Percentiles rank a stretch among this genome's conserved stretches.
Conservation (phyloP, 2,113 vertebrate genomes). For the Urocynchramus pylzowi region DNA sequence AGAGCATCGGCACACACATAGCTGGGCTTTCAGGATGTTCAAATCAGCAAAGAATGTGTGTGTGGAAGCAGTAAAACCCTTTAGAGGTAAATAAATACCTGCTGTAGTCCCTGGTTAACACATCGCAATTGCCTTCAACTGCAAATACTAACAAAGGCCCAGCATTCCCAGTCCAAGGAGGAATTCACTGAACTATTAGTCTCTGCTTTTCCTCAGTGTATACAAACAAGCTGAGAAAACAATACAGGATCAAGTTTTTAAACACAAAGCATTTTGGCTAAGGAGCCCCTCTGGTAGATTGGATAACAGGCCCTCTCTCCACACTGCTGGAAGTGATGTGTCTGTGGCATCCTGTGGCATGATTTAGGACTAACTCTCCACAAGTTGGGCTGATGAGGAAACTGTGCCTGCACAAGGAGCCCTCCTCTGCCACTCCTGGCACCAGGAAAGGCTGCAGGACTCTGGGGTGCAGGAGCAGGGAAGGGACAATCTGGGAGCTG, state of each 20-base stretch:
- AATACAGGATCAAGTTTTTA: not conserved
- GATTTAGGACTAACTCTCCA: not conserved
- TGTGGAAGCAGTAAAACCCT: conserved; percentile 49
- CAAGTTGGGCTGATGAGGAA: not conserved
- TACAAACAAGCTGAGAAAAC: not conserved
- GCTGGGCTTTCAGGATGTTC: conserved; percentile 23
- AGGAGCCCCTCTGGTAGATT: not conserved
- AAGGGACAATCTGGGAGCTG: not conserved
- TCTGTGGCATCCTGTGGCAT: not conserved
- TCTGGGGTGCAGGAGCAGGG: not conserved
- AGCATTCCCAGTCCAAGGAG: not conserved
- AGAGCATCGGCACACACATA: not conserved
- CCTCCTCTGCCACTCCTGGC: accelerated
- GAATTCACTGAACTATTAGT: not conserved
- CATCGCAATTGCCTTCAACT: not conserved
- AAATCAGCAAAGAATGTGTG: conserved; percentile 31
- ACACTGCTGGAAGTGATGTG: accelerated
- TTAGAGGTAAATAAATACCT: conserved; percentile 26
- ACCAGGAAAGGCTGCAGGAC: not conserved
- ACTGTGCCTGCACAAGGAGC: not conserved
- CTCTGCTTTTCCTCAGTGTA: not conserved
- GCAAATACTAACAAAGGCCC: not conserved
- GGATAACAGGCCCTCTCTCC: not conserved
- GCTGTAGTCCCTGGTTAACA: not conserved
- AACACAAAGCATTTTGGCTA: not conserved